Conservation (phyloP, 2,797 vertebrate species). For the Odontamblyopus lacepedii region DNA sequence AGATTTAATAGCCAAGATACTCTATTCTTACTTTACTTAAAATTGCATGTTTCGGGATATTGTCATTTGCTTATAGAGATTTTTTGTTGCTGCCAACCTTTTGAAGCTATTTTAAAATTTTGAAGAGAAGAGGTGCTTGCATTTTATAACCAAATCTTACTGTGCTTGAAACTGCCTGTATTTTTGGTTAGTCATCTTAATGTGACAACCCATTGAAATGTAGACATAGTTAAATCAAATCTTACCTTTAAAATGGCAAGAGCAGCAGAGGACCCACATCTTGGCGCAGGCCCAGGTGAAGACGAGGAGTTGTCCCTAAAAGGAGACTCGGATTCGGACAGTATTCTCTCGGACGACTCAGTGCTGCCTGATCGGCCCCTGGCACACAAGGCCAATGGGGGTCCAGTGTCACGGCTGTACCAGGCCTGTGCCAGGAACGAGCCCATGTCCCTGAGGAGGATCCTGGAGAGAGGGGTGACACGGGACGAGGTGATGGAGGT, state of each 20-base stretch:
- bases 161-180: background rate
- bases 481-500: constrained; percentile 80
- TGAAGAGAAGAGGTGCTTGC: background rate
- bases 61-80: too few relatives aligned
- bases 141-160: background rate
- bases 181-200: background rate
- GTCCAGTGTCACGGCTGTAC: constrained; percentile 67
- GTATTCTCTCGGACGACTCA: constrained; percentile 79
- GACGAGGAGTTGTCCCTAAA: constrained; percentile 41
- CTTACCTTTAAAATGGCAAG: constrained; percentile 62
- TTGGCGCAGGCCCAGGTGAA: constrained; percentile 61
- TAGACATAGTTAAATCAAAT: background rate
- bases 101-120: background rate
- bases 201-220: background rate
- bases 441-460: constrained; percentile 59
- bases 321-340: constrained; percentile 65
- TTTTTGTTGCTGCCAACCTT: background rate
- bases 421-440: constrained; percentile 82
- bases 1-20: too few relatives aligned
- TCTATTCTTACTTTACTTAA: constrained; percentile 21
- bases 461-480: constrained; percentile 78
- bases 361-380: constrained; percentile 70
- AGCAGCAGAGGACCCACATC: constrained; percentile 67
- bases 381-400: constrained; percentile 8
- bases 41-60: background rate